These are phyloP conservation scores for Sclerurus mexicanus DNA, from an alignment of 2,113 vertebrate genomes.

Conservation along the genomic window DNA sequence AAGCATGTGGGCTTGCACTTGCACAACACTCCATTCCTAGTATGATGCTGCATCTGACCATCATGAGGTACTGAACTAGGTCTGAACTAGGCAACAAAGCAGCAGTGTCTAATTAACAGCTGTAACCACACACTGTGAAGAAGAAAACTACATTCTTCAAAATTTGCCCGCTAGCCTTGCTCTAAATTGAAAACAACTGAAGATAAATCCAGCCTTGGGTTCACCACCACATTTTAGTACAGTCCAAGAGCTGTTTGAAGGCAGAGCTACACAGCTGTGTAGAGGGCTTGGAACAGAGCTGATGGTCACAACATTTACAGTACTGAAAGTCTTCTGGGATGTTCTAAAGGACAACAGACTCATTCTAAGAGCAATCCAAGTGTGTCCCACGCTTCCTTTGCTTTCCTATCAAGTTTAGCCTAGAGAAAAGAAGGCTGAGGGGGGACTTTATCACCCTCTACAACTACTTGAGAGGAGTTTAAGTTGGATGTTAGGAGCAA, in stretches of 20 bases:
- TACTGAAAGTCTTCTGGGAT: neutral
- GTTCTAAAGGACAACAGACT: rapidly evolving
- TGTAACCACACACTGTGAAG: neutral
- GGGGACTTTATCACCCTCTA: neutral
- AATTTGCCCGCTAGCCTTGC: conserved; percentile 20
- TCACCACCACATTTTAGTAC: neutral
- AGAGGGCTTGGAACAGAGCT: neutral
- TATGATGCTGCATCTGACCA: conserved; percentile 44
- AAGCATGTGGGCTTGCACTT: neutral
- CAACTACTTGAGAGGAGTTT: neutral
- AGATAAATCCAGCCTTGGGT: neutral
- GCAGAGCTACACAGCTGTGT: neutral
- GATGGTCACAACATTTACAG: neutral
- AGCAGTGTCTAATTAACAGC: conserved; percentile 49
- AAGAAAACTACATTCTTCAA: neutral
- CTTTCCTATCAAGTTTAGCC: neutral
- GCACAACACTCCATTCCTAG: neutral
- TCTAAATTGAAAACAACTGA: conserved; percentile 47
- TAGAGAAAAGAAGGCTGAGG: neutral
- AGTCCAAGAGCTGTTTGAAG: conserved; percentile 10
- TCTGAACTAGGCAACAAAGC: conserved; percentile 41
- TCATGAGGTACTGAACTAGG: neutral
- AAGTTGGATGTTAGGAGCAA: neutral
- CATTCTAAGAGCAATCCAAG: neutral
- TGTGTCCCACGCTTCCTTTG: neutral